Percentiles rank a stretch among this genome's conserved stretches.
Conservation (phyloP, 2,113 vertebrate species). For the Ptychochromis oligacanthus region DNA sequence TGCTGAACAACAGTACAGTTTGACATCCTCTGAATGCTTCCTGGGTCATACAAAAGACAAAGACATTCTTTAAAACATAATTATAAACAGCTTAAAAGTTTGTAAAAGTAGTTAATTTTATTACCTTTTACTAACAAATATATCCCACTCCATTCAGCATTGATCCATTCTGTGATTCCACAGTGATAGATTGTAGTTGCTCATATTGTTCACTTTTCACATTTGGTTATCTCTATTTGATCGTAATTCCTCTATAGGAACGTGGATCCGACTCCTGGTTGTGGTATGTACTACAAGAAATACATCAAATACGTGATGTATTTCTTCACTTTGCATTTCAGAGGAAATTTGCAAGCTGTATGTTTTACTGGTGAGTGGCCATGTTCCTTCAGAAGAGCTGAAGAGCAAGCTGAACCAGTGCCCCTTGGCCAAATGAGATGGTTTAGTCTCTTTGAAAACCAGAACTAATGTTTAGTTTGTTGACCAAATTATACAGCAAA, state of each 20-base stretch:
- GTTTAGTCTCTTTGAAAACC: not conserved
- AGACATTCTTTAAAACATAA: not conserved
- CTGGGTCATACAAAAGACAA: not conserved
- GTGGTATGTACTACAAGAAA: not conserved
- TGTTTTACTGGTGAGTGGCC: not conserved
- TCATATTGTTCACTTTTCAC: not conserved
- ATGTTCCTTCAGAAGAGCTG: not conserved
- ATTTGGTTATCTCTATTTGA: not conserved
- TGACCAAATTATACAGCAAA: too few relatives aligned
- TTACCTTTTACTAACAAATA: conserved; percentile 43
- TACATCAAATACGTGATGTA: not conserved
- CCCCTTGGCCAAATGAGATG: not conserved
- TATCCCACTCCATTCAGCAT: not conserved
- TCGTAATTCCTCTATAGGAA: not conserved
- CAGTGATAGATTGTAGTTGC: conserved; percentile 19
- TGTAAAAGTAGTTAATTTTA: not conserved
- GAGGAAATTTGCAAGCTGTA: not conserved
- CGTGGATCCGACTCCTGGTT: not conserved
- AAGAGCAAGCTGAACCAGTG: not conserved
- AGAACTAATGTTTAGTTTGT: not conserved
- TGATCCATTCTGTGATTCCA: not conserved
- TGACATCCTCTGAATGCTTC: conserved; percentile 10
- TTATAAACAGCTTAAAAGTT: rapidly evolving
- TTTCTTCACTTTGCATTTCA: not conserved
- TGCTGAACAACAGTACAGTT: conserved; percentile 24